Evolutionary conservation across 2,888 invertebrate genomes (phyloP), one percentile per base, ranked within the genome.

Genomic region (Clistopyga incitator): DNA sequence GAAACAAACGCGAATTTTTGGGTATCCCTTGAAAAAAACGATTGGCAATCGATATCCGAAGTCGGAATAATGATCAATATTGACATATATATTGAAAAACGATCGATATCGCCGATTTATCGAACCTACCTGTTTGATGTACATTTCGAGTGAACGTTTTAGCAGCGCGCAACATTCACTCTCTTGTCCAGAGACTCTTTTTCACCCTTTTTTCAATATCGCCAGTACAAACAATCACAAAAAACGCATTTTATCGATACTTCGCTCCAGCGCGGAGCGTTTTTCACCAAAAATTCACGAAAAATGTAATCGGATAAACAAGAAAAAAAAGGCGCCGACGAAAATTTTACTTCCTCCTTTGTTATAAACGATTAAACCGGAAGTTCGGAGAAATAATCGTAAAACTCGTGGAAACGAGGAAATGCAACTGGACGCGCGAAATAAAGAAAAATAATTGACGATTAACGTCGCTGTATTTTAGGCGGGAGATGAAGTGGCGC

Each of bases 61-160:
- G 20, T 25, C 0, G 38, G 1, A 38, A 8, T 64, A 20, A 4
- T 38, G 20, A 42, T 38, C n/a, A 11, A 38, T 42, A 38, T 42
- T 0, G n/a, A 3, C n/a, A n/a, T 3, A 64, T 20, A 20, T 64
- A 20, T 3, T 1, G 2, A 38, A 13, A 20, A 3, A 8, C 64
- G 8, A 10, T 34, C 13, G 15, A 64, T 4, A 64, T 64, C 1
- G 20, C 8, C 0, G 20, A 20, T 18, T 38, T 11, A 64, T 13
- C 11, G 18, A 64, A 38, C 64, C 18, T 64, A 64, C 64, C 64
- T 64, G 64, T 42, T 64, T 64, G 64, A 64, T 64, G 42, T 64
- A 64, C 64, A 64, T 64, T 38, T 38, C 64, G n/a, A 38, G 23
- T 56, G 13, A 56, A 25, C 13, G 56, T 15, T 56, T 25, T 15